phyloP scores from a whole-genome alignment of 2,888 invertebrate genomes.

The Azorinus chamasolen region DNA sequence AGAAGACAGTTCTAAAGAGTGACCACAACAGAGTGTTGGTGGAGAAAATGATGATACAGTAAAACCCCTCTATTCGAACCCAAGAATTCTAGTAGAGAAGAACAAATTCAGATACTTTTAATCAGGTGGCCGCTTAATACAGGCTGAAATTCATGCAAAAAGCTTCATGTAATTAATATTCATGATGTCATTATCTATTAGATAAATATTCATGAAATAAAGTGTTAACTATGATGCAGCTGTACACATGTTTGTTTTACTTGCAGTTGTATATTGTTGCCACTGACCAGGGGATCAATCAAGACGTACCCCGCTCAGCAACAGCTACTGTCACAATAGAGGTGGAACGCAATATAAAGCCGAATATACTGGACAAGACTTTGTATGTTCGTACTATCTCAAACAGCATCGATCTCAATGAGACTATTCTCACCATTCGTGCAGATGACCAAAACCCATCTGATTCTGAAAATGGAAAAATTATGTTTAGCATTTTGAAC shows the following conservation, averaged over 20 bases:
- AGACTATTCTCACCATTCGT: slow-evolving; percentile 62
- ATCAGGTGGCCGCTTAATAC: too few species aligned
- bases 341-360: slow-evolving; percentile 77
- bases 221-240: too few species aligned
- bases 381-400: slow-evolving; percentile 45
- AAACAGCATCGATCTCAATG: slow-evolving; percentile 47
- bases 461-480: slow-evolving; percentile 70
- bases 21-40: too few species aligned
- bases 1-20: too few species aligned
- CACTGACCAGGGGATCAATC: slow-evolving; percentile 69
- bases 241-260: slow-evolving; percentile 12
- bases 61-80: too few species aligned
- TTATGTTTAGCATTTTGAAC: slow-evolving; percentile 63
- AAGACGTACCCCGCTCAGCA: slow-evolving; percentile 51
- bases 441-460: slow-evolving; percentile 78
- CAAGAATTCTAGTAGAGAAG: too few species aligned
- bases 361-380: slow-evolving; percentile 59
- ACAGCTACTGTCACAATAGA: slow-evolving; percentile 78
- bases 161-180: too few species aligned
- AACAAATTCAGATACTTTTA: too few species aligned
- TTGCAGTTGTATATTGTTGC: slow-evolving; percentile 78
- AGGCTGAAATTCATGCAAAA: too few species aligned
- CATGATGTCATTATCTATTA: too few species aligned
- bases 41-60: too few species aligned
- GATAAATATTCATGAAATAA: too few species aligned